Evolutionary conservation across 2,113 vertebrate species (phyloP).

Genomic region (Myocastor coypus): DNA sequence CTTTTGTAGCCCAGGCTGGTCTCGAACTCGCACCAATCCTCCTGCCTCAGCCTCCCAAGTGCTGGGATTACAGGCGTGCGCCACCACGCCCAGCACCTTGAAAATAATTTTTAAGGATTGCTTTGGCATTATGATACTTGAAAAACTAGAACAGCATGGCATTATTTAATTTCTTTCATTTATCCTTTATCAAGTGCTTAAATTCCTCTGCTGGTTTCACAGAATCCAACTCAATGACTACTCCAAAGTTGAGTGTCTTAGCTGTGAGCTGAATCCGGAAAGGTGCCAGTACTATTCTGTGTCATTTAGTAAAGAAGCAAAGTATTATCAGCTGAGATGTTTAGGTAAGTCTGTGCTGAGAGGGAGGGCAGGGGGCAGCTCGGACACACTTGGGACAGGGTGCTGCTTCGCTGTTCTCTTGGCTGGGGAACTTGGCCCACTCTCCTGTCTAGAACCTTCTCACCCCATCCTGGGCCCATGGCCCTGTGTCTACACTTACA

Average conservation of each 20-base stretch:
- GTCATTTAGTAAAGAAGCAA: constrained; percentile 92
- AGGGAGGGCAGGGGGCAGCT: background rate
- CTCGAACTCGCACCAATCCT: no score
- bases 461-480: background rate
- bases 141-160: background rate
- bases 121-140: background rate
- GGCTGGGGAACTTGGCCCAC: background rate
- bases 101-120: background rate
- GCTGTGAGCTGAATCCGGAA: constrained; percentile 89
- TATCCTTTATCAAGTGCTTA: constrained; percentile 38
- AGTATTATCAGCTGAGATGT: constrained; percentile 95
- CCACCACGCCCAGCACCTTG: no score
- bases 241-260: constrained; percentile 89
- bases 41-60: no score
- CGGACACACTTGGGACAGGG: accelerated
- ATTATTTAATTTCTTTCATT: background rate
- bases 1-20: no score
- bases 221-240: constrained; percentile 88
- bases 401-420: background rate
- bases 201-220: constrained; percentile 72
- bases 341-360: constrained; percentile 89
- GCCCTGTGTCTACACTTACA: background rate
- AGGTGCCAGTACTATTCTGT: constrained; percentile 95
- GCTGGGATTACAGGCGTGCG: no score
- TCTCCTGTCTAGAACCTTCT: background rate